Conservation (phyloP, 2,888 invertebrate genomes). For the Leptura quadrifasciata region DNA sequence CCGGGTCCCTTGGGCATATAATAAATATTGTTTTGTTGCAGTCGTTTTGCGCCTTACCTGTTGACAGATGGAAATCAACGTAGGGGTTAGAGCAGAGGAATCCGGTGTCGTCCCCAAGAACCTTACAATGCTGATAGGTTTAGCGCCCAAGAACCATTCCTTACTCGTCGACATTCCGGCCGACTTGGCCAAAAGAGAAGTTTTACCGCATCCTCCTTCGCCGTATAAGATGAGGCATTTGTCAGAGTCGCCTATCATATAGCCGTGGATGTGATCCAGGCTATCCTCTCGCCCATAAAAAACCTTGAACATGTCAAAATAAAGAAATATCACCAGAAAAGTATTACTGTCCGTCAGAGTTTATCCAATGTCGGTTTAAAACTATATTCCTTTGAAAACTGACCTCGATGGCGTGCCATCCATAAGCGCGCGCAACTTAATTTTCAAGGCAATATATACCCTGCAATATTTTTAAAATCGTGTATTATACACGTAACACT, state of each 20-base stretch:
- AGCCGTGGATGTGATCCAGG: conserved; percentile 84
- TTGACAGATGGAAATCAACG: conserved; percentile 95
- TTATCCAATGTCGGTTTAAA: too few relatives aligned
- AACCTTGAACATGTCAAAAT: conserved; percentile 74
- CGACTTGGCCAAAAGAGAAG: conserved; percentile 94
- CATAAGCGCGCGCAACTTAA: too few relatives aligned
- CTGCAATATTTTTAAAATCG: too few relatives aligned
- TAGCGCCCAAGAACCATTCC: conserved; percentile 84
- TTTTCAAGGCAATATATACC: too few relatives aligned
- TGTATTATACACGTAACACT: too few relatives aligned
- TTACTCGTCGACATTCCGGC: conserved; percentile 85
- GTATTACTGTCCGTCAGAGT: too few relatives aligned
- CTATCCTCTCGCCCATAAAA: conserved; percentile 95
- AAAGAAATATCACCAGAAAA: too few relatives aligned
- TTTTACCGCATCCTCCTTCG: conserved; percentile 98
- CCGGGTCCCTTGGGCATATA: too few relatives aligned
- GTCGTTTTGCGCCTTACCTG: conserved; percentile 78
- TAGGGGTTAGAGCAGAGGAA: conserved; percentile 94
- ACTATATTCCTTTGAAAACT: too few relatives aligned
- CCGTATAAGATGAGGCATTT: conserved; percentile 95
- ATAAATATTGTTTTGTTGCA: too few relatives aligned
- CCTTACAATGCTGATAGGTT: conserved; percentile 91
- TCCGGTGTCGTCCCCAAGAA: conserved; percentile 98
- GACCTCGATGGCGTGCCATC: too few relatives aligned
- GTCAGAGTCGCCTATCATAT: conserved; percentile 89